Evolutionary conservation across 2,888 invertebrate genomes (phyloP), one percentile per base, ranked within the genome.

Genomic region (Stenurella melanura): DNA sequence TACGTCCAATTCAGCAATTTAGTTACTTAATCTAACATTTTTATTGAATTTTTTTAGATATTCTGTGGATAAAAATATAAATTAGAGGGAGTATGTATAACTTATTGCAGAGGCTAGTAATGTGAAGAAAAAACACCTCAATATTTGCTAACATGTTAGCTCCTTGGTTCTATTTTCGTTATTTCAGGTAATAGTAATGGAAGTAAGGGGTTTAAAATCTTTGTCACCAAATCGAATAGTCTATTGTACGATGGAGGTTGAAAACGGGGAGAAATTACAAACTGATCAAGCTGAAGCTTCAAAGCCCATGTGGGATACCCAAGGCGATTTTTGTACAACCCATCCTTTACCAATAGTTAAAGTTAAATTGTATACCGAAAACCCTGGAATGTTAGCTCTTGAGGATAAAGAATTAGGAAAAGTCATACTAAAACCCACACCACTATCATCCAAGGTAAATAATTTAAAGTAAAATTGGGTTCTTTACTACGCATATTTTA

Each of bases 181-280:
- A 63, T 80, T 81, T 75, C 91, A 97, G 96, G 97, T 98, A 82
- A 96, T 99, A 87, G 99, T 99, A 74, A 98, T 99, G 96, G 99
- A 99, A 92, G 99, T 99, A 73, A 97, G 98, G 90, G 98, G 98
- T 84, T 92, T 99, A 83, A 99, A 98, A 91, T 97, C 98, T 73
- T 92, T 99, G 87, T 96, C 98, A 80, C 96, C 97, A 50, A 99
- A 98, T 92, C 94, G 98, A 87, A 98, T 99, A 89, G 98, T 99
- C 69, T 99, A 99, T 91, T 99, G 99, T 90, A 99, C 99, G 21
- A 99, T 99, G 99, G 99, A 99, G 91, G 98, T 99, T 54, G 99
- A 99, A 90, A 98, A 98, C 79, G 98, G 98, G 61, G 98, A 98
- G 88, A 99, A 99, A 90, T 92, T 99, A 78, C 99, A 99, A 91